phyloP scores from a whole-genome alignment of 2,113 vertebrate species.

The Pontoporia blainvillei region DNA sequence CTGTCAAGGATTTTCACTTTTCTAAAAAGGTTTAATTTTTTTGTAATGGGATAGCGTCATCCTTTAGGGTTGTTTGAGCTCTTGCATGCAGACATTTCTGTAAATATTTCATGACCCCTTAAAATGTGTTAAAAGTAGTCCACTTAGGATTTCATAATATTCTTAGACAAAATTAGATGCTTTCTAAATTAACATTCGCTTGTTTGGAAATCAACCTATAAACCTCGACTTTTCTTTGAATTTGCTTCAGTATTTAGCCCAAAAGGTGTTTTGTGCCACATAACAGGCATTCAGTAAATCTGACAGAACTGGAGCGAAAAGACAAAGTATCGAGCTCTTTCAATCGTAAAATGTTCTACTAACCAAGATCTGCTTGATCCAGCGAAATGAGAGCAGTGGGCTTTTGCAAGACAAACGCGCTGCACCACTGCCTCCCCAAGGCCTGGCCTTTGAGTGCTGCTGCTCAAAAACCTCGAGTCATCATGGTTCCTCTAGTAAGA shows the following conservation, averaged over 20 bases:
- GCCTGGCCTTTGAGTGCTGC: neutral
- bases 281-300: neutral
- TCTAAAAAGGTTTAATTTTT: neutral
- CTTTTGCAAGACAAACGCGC: neutral
- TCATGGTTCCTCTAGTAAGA: slow-evolving; percentile 38
- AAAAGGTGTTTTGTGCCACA: neutral
- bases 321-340: neutral
- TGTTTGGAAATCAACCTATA: neutral
- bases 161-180: neutral
- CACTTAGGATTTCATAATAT: neutral
- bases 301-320: neutral
- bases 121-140: neutral
- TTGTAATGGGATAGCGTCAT: neutral
- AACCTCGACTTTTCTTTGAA: neutral
- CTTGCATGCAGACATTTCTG: neutral
- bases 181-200: neutral
- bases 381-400: neutral
- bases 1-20: neutral
- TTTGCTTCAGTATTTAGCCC: neutral
- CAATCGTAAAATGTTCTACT: neutral
- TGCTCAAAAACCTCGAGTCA: slow-evolving; percentile 64
- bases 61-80: neutral
- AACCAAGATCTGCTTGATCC: neutral
- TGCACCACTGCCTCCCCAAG: slow-evolving; percentile 56
- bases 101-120: neutral